Evolutionary conservation across 2,113 vertebrate genomes (phyloP), one percentile per base, ranked within the genome.

Genomic region (Rostratula benghalensis): DNA sequence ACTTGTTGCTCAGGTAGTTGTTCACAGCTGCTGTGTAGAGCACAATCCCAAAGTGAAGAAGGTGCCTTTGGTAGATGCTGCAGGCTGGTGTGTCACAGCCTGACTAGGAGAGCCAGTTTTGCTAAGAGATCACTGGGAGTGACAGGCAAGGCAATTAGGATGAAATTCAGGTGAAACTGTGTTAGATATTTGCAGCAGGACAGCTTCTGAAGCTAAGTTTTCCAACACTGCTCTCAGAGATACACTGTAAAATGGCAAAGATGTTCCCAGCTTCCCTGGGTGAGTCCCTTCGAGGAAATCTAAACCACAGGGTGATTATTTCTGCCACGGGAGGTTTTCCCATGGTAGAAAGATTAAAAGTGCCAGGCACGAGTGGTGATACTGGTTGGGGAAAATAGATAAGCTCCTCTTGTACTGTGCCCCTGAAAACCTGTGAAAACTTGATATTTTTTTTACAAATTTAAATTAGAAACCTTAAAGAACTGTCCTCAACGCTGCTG

Each of bases 71-170:
- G 31, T 31, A 31, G 41, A 14, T 0, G 4, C 50, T 25, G 41
- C 50, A 18, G 48, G 35, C 27, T 43, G 28, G 51, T 0, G 0
- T 21, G 21, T n/a, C 28, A 2, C 1, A 2, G 39, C 12, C 41
- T 54, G 69, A 54, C 24, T 16, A 31, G 46, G 39, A 79, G 45
- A 39, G 51, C 4, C 60, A 15, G 33, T 41, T 86, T 46, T 91
- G 53, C n/a, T 15, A 19, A 67, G 60, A 22, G 51, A 27, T 67
- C 6, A 1, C 45, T 75, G 54, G 48, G 21, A 63, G 28, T 9
- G 15, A 28, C 18, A 7, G 41, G 11, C 4, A 1, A 50, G 63
- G 70, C 14, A 28, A 6, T 27, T n/a, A 4, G 25, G 48, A 13
- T 35, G 46, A 61, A 41, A 54, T 31, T 4, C 3, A 5, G 13